Evolutionary conservation across 2,797 vertebrate genomes (phyloP).

Genomic region (Tamandua tetradactyla): DNA sequence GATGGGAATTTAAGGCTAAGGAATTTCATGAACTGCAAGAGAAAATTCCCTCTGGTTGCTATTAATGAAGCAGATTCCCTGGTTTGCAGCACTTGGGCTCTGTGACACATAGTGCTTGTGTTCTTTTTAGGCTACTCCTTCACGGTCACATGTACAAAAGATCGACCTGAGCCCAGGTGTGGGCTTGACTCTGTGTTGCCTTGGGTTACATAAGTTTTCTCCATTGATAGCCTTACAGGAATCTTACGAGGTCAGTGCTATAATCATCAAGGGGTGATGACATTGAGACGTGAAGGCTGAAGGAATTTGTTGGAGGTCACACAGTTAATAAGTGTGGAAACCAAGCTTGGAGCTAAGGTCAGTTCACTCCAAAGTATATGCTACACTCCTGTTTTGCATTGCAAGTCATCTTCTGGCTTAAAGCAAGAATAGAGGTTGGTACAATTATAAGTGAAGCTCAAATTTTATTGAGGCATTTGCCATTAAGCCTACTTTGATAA

Average conservation of each 20-base stretch:
- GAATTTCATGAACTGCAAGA: background rate
- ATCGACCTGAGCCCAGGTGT: background rate
- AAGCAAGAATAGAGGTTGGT: background rate
- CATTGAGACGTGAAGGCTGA: background rate
- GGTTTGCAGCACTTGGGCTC: rapidly evolving
- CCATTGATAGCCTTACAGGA: background rate
- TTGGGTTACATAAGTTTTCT: background rate
- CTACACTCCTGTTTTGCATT: background rate
- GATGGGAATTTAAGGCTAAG: background rate
- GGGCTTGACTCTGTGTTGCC: background rate
- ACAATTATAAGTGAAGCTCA: background rate
- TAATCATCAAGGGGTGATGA: background rate
- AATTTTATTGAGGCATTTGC: conserved; percentile 26
- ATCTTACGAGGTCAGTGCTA: background rate
- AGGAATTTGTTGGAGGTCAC: background rate
- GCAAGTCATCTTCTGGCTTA: background rate
- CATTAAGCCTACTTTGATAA: background rate
- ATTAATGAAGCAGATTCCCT: rapidly evolving
- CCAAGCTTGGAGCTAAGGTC: background rate
- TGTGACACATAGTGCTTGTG: rapidly evolving
- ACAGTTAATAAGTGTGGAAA: background rate
- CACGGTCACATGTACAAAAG: background rate
- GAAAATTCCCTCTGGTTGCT: background rate
- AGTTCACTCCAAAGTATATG: background rate
- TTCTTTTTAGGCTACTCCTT: rapidly evolving